Conservation (phyloP, 1,140 invertebrate species). For the Ooceraea biroi region DNA sequence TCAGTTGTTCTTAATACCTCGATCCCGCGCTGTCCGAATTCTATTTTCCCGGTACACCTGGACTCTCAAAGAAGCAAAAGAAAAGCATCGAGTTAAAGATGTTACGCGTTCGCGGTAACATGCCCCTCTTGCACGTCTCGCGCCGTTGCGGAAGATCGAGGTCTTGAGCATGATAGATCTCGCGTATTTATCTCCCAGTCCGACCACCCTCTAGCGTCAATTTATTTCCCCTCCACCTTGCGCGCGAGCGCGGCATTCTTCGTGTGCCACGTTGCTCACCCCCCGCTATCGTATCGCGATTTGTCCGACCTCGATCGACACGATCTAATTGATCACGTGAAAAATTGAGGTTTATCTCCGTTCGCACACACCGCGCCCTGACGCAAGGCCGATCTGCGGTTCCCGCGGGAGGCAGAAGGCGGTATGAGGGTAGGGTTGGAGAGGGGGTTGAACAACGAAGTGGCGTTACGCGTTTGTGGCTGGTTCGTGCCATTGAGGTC, state of each 20-base stretch:
- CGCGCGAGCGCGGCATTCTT: background rate
- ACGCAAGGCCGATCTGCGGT: conserved; percentile 29
- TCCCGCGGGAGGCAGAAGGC: background rate
- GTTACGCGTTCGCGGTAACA: conserved; percentile 44
- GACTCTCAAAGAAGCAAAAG: background rate
- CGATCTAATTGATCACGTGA: conserved; percentile 42
- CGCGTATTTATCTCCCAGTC: conserved; percentile 34
- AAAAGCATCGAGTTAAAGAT: conserved; percentile 31
- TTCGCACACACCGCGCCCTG: background rate
- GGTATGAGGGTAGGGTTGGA: background rate
- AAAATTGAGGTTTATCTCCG: conserved; percentile 53
- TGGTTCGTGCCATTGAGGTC: conserved; percentile 59
- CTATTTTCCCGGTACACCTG: conserved; percentile 26
- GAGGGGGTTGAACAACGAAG: conserved; percentile 4
- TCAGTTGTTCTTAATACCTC: background rate
- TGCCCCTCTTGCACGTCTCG: conserved; percentile 13
- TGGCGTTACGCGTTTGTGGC: conserved; percentile 28
- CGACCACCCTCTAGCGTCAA: conserved; percentile 18
- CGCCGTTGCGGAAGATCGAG: conserved; percentile 26
- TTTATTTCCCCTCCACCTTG: conserved; percentile 3
- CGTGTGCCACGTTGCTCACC: conserved; percentile 28
- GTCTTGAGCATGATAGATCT: conserved; percentile 57
- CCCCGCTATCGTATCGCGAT: conserved; percentile 46
- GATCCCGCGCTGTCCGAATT: background rate
- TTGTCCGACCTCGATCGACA: conserved; percentile 34